phyloP scores from a whole-genome alignment of 1,140 invertebrate species.

The Colletes latitarsis region DNA sequence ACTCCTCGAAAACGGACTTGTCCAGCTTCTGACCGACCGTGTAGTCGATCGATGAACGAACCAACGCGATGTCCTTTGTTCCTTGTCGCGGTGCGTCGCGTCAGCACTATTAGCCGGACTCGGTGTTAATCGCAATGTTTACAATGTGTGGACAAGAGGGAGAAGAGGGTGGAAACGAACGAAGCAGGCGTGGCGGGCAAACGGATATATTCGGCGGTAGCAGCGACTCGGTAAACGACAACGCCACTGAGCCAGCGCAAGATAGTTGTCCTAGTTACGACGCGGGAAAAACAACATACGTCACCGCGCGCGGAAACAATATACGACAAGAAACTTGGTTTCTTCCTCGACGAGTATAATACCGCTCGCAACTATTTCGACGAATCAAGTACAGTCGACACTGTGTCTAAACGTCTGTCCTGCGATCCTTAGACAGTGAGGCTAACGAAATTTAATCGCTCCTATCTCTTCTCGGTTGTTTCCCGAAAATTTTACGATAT shows the following conservation, averaged over 20 bases:
- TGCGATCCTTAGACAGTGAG: too few relatives aligned
- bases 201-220: constrained; percentile 21
- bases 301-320: not conserved
- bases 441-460: too few relatives aligned
- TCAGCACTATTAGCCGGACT: not conserved
- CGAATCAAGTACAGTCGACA: too few relatives aligned
- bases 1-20: not conserved
- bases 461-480: too few relatives aligned
- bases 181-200: not conserved
- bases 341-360: not conserved
- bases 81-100: not conserved
- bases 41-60: not conserved
- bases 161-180: too few relatives aligned
- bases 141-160: not conserved
- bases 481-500: too few relatives aligned
- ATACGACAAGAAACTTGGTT: not conserved
- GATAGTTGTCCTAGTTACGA: constrained; percentile 16
- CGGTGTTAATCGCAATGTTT: constrained; percentile 5
- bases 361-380: not conserved
- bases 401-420: too few relatives aligned
- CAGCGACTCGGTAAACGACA: constrained; percentile 15
- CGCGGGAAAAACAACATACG: not conserved
- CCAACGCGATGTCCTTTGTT: not conserved
- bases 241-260: not conserved
- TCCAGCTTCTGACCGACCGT: too few relatives aligned